These are phyloP conservation scores for Vollenhovia emeryi DNA, from an alignment of 1,140 invertebrate species.

Conservation along the genomic window DNA sequence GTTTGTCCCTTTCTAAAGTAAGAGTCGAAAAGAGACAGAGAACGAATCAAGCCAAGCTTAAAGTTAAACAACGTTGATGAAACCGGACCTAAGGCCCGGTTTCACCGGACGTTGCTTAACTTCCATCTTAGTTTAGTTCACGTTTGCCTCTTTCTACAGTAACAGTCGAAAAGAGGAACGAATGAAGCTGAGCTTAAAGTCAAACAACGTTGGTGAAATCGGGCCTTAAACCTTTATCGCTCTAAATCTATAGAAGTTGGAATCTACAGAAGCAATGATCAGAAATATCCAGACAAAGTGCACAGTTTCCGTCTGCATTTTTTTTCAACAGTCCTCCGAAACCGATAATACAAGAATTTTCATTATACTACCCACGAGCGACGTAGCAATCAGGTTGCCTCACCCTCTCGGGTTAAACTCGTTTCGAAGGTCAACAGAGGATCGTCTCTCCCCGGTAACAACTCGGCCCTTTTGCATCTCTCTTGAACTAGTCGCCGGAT, in stretches of 20 bases:
- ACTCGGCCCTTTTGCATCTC: background rate
- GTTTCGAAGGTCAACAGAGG: slow-evolving; percentile 68
- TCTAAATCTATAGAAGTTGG: background rate
- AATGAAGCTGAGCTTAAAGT: too few relatives aligned
- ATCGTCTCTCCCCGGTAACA: slow-evolving; percentile 7
- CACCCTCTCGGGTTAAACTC: slow-evolving; percentile 70
- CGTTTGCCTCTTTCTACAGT: too few relatives aligned
- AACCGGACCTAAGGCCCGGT: too few relatives aligned
- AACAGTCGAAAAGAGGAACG: too few relatives aligned
- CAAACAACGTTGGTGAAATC: too few relatives aligned
- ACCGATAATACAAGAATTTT: slow-evolving; percentile 71
- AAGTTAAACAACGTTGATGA: too few relatives aligned
- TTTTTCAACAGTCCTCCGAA: slow-evolving; percentile 51
- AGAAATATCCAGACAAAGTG: background rate
- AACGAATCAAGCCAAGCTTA: too few relatives aligned
- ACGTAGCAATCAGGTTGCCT: slow-evolving; percentile 67
- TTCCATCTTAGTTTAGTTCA: too few relatives aligned
- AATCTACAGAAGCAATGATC: background rate
- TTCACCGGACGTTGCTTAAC: too few relatives aligned
- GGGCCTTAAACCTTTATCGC: background rate
- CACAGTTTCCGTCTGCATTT: background rate
- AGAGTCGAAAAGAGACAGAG: too few relatives aligned
- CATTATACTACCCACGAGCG: slow-evolving; percentile 66
- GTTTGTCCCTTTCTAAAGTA: too few relatives aligned
- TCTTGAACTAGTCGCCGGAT: slow-evolving; percentile 10